phyloP scores from a whole-genome alignment of 2,113 vertebrate genomes.

The Platycercus adscitus region DNA sequence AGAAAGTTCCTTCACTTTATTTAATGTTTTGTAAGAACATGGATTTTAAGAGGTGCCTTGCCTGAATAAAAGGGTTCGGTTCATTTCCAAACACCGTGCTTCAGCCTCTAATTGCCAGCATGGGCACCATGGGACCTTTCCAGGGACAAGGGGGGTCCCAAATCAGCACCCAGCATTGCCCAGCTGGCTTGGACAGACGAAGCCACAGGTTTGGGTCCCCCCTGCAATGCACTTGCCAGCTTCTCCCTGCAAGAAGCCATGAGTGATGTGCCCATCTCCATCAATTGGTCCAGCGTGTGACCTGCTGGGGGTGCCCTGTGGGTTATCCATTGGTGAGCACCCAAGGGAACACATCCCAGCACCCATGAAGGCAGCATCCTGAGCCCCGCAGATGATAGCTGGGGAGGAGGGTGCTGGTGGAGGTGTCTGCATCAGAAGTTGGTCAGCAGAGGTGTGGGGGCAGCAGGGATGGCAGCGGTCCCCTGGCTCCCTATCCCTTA shows the following conservation, averaged over 20 bases:
- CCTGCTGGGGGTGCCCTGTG: fast-evolving
- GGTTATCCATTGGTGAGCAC: neutral
- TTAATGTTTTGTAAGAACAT: slow-evolving; percentile 37
- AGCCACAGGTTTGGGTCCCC: neutral
- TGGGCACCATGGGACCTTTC: fast-evolving
- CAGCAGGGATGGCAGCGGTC: neutral
- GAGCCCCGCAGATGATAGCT: fast-evolving
- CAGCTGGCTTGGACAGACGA: neutral
- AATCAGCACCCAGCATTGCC: neutral
- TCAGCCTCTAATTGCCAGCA: neutral
- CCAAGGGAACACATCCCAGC: neutral
- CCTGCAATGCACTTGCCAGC: fast-evolving
- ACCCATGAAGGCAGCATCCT: fast-evolving
- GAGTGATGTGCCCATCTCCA: neutral
- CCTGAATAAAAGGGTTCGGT: slow-evolving; percentile 18
- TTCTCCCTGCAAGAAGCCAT: neutral
- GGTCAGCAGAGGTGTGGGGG: neutral
- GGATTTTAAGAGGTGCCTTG: neutral
- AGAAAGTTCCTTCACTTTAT: neutral
- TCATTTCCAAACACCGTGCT: neutral
- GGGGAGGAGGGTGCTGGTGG: fast-evolving
- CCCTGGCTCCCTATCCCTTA: neutral
- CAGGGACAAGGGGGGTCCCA: neutral
- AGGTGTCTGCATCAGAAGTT: neutral
- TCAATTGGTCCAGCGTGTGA: fast-evolving